Percentiles rank a stretch among this genome's conserved stretches.
Conservation (phyloP, 2,888 invertebrate species). For the Andrena fulva region DNA sequence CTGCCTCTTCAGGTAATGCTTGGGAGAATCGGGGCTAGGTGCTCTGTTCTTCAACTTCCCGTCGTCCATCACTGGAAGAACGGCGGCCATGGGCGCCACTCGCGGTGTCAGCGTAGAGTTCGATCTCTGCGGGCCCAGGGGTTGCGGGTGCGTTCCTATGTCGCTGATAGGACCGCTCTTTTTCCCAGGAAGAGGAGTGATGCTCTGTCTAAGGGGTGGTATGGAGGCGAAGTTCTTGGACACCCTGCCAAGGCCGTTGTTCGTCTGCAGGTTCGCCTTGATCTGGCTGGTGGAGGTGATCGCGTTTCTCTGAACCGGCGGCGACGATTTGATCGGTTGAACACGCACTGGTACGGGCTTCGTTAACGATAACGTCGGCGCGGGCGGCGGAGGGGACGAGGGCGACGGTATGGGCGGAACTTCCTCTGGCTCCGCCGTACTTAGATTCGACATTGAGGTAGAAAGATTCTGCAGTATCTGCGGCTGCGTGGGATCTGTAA, state of each 20-base stretch:
- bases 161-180: slow-evolving; percentile 69
- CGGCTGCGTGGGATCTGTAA: slow-evolving; percentile 85
- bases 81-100: slow-evolving; percentile 83
- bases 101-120: slow-evolving; percentile 82
- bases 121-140: slow-evolving; percentile 82
- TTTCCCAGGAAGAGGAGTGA: slow-evolving; percentile 80
- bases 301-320: slow-evolving; percentile 80
- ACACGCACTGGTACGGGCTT: slow-evolving; percentile 82
- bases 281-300: slow-evolving; percentile 83
- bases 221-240: slow-evolving; percentile 81
- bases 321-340: slow-evolving; percentile 82
- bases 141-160: slow-evolving; percentile 69
- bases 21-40: slow-evolving; percentile 82
- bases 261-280: slow-evolving; percentile 80
- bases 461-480: slow-evolving; percentile 85
- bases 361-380: slow-evolving; percentile 75
- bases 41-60: slow-evolving; percentile 81
- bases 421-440: slow-evolving; percentile 73
- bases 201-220: slow-evolving; percentile 81
- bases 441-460: slow-evolving; percentile 81
- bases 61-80: slow-evolving; percentile 82
- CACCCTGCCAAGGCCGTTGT: slow-evolving; percentile 74
- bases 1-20: slow-evolving; percentile 81
- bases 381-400: slow-evolving; percentile 72
- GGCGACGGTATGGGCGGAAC: slow-evolving; percentile 74